Evolutionary conservation across 2,888 invertebrate species (phyloP).

Genomic region (Drosophila longiperda): DNA sequence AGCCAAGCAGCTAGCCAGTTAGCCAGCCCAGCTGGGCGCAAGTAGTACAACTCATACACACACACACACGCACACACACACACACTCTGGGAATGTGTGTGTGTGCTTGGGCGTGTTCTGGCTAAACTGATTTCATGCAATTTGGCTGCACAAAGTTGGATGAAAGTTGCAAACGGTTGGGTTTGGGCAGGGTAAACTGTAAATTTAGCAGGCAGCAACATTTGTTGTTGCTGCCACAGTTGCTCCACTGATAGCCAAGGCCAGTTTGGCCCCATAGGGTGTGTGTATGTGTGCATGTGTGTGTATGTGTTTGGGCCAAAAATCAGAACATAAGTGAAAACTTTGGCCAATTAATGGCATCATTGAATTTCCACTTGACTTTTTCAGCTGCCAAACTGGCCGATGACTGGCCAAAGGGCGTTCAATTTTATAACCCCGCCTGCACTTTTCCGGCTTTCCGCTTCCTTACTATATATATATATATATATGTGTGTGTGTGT

Average conservation of each 20-base stretch:
- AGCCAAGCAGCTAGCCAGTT: constrained; percentile 8
- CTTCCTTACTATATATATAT: constrained; percentile 5
- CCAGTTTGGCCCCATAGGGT: constrained; percentile 17
- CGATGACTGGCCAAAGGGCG: constrained; percentile 80
- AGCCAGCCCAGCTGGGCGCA: constrained; percentile 29
- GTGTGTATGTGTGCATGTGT: constrained; percentile 14
- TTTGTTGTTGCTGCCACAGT: constrained; percentile 77
- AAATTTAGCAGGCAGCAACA: constrained; percentile 76
- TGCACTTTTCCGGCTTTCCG: constrained; percentile 2
- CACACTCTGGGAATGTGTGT: not conserved
- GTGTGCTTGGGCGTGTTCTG: constrained; percentile 50
- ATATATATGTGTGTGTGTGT: constrained; percentile 28
- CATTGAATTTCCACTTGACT: constrained; percentile 82
- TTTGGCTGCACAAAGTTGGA: constrained; percentile 76
- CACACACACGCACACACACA: too few relatives aligned
- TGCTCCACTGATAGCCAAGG: constrained; percentile 58
- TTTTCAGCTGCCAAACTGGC: constrained; percentile 79
- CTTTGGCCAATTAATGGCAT: constrained; percentile 82
- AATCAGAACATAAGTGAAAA: constrained; percentile 81
- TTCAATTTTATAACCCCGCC: constrained; percentile 73
- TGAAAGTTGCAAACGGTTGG: constrained; percentile 66
- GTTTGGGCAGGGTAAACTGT: constrained; percentile 50
- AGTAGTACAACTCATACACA: not conserved
- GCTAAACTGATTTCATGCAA: constrained; percentile 79
- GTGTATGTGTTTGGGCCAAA: constrained; percentile 51